Percentiles rank a stretch among this genome's conserved stretches.
These are phyloP conservation scores for Euclidia mi DNA, from an alignment of 2,888 invertebrate genomes.

Conservation along the genomic window DNA sequence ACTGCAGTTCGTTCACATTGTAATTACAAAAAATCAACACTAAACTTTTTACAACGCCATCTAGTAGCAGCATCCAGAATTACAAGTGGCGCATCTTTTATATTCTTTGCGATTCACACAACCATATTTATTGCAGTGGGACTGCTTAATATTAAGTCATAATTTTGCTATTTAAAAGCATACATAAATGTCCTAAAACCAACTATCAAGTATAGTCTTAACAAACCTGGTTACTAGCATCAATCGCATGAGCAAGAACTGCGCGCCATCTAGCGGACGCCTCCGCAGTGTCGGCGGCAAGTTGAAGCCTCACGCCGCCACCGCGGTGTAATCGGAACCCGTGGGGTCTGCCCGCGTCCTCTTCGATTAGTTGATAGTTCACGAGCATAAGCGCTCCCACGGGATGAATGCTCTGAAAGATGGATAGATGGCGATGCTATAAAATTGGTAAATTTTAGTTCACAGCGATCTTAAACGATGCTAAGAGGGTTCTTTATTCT, in stretches of 20 bases:
- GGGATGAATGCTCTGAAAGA: slow-evolving; percentile 94
- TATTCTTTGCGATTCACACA: too few relatives aligned
- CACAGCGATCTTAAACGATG: too few relatives aligned
- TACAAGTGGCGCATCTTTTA: background rate
- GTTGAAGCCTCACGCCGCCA: slow-evolving; percentile 93
- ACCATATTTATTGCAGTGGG: too few relatives aligned
- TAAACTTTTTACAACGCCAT: slow-evolving; percentile 27
- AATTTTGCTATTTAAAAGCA: too few relatives aligned
- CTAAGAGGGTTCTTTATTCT: too few relatives aligned
- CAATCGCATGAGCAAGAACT: slow-evolving; percentile 94
- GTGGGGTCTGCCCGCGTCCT: slow-evolving; percentile 91
- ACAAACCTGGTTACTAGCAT: slow-evolving; percentile 92
- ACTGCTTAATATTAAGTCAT: too few relatives aligned
- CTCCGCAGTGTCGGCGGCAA: slow-evolving; percentile 95
- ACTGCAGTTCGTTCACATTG: slow-evolving; percentile 23
- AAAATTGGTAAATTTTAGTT: background rate
- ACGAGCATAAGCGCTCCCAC: slow-evolving; percentile 97
- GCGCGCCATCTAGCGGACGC: slow-evolving; percentile 94
- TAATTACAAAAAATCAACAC: background rate
- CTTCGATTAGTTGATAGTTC: slow-evolving; percentile 94
- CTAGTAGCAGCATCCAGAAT: slow-evolving; percentile 21
- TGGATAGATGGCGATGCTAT: slow-evolving; percentile 46
- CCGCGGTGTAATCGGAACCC: slow-evolving; percentile 93
- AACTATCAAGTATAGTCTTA: too few relatives aligned
- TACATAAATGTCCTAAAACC: too few relatives aligned